phyloP scores from a whole-genome alignment of 2,797 vertebrate genomes.

The Babyrousa celebensis region DNA sequence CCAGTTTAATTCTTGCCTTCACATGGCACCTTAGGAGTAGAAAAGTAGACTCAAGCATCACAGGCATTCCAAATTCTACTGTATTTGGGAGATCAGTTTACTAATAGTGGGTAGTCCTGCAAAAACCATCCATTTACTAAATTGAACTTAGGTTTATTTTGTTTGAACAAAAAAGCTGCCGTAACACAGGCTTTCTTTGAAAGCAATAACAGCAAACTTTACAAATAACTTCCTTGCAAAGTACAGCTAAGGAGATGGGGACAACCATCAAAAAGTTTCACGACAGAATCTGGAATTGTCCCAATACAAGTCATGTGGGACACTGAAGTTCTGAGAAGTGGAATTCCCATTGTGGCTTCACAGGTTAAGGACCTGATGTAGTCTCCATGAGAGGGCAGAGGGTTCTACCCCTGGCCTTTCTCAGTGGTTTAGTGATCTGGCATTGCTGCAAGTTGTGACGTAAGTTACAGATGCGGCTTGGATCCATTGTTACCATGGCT shows the following conservation, averaged over 20 bases:
- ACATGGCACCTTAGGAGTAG: not conserved
- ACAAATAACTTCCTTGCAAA: constrained; percentile 29
- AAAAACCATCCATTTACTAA: constrained; percentile 17
- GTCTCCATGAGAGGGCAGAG: too few relatives aligned
- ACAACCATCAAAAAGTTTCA: not conserved
- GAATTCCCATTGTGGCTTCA: too few relatives aligned
- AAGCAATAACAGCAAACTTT: constrained; percentile 8
- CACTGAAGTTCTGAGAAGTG: not conserved
- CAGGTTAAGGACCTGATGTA: too few relatives aligned
- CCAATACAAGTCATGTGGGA: not conserved
- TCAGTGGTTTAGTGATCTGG: too few relatives aligned
- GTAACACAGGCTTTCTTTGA: constrained; percentile 18
- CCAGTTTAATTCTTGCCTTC: not conserved
- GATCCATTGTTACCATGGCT: too few relatives aligned
- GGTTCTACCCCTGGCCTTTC: too few relatives aligned
- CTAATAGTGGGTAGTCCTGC: not conserved
- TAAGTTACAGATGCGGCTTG: too few relatives aligned
- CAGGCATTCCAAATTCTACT: not conserved
- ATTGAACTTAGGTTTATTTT: not conserved
- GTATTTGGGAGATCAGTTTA: not conserved
- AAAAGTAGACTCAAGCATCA: not conserved
- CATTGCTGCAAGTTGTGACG: too few relatives aligned
- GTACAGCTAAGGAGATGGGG: not conserved
- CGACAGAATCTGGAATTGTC: not conserved
- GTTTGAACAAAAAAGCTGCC: not conserved